Evolutionary conservation across 2,113 vertebrate genomes (phyloP), one percentile per base, ranked within the genome.

Genomic region (Hiodon tergisus): DNA sequence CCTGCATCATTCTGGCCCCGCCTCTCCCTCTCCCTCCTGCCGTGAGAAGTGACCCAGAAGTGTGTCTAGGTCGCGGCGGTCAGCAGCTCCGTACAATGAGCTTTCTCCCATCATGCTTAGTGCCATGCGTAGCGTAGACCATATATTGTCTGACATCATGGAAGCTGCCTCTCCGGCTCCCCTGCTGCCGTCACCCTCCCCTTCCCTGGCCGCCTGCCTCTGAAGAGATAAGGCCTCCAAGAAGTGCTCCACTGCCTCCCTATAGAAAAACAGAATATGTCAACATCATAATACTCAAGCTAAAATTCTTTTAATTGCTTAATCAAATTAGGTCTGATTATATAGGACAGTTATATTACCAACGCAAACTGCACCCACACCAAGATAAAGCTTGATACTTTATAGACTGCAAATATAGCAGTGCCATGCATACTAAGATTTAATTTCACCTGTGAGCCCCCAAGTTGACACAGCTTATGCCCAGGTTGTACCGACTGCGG

Each of bases 91-190:
- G 0, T 99, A 98, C 50, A 98, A 89, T n/a, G 95, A 91, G 31
- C 94, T 98, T 86, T 98, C 96, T 72, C 97, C 97, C 88, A 99
- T 92, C 96, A 99, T 98, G 84, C 96, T 98, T 55, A 99, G 89
- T 1, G 97, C 97, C 95, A 98, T 94, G 66, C 97, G 95, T 72
- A 99, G 89, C 0, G 97, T 98, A 84, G 93, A 98, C 97, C 97
- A 99, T 87, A 99, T 98, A 89, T 98, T 99, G 90, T 99, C 97
- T 0, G 97, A 99, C 96, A 98, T 99, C 90, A 98, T 91, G 13
- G 95, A 86, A 85, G 0, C 95, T 76, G 83, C 94, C 69, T 72
- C 90, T 76, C 85, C 86, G 0, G 86, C 89, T 2, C 87, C 87
- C 48, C 90, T 0, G 68, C 91, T 71, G 73, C 92, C 82, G 84